Conservation (phyloP, 2,113 vertebrate species). For the Gymnarchus niloticus region DNA sequence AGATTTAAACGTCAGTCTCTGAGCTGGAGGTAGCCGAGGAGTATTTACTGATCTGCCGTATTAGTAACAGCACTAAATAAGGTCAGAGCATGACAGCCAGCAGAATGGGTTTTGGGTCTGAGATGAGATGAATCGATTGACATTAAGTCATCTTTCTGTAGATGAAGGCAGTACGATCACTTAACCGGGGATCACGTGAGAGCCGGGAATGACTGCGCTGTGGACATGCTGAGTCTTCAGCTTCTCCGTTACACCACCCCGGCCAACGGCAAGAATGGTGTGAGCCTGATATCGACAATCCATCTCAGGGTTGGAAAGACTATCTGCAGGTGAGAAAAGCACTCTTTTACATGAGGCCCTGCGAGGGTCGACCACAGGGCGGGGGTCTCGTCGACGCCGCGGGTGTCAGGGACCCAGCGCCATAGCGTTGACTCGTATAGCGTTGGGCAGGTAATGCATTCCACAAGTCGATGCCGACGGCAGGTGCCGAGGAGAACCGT, state of each 20-base stretch:
- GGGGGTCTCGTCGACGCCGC: neutral
- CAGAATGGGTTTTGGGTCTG: conserved; percentile 14
- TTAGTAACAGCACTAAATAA: neutral
- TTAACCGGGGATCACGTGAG: neutral
- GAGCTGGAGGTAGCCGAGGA: neutral
- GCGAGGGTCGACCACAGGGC: neutral
- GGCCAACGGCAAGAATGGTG: neutral
- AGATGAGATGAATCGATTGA: conserved; percentile 26
- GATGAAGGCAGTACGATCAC: conserved; percentile 13
- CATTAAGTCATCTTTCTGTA: conserved; percentile 18
- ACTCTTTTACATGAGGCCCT: neutral
- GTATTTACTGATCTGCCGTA: neutral
- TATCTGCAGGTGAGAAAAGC: neutral
- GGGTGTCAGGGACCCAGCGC: conserved; percentile 1
- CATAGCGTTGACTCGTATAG: conserved; percentile 51
- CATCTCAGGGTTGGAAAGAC: neutral
- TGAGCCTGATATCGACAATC: conserved; percentile 14
- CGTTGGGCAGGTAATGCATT: conserved; percentile 50
- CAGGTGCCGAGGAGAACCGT: conserved; percentile 33
- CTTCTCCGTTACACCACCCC: neutral
- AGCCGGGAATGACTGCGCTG: conserved; percentile 12
- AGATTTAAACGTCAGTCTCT: neutral
- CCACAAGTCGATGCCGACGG: conserved; percentile 42
- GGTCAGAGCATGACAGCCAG: neutral
- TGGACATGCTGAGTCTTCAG: neutral